Base-by-base conservation (phyloP, 2,888 invertebrate genomes). In the Teinopalpus imperialis region DNA sequence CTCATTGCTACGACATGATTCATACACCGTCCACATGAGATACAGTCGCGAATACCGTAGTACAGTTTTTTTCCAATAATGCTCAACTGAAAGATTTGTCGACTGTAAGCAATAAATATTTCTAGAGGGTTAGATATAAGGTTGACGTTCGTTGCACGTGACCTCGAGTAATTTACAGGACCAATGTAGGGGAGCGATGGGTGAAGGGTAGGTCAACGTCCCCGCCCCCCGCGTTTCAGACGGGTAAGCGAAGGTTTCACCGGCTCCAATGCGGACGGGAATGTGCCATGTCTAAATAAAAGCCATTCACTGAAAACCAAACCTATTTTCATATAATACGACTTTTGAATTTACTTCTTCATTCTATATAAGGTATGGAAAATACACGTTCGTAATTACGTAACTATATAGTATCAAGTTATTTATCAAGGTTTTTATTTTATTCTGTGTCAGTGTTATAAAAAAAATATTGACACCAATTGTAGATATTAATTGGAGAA, bases 161-260 rank as follows among this genome's bases (percentile, higher is more conserved):
- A 45, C 52, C 8, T n/a, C 9, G 23, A 23, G 43, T 43, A 30
- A 43, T 36, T 36, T 39, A 32, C 45, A 39, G 39, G 59, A 54
- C 59, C 50, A 62, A 56, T 48, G 63, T 56, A 65, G 66, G 64
- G 62, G 64, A 34, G 48, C 47, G 52, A 43, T 40, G 49, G 53
- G 39, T 58, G 72, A 69, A 69, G 74, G 74, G 78, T 61, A 81
- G 81, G 81, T 81, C 81, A 80, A 68, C 69, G 79, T 66, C 68
- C 76, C 71, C 59, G 49, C 63, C 54, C 53, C 59, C 56, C 57
- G 52, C 61, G 49, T 57, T 57, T 53, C 59, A 50, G 66, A 59
- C 49, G 55, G 52, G 42, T 29, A 16, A 35, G 45, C 24, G 44
- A 48, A 47, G 44, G 47, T 47, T 44, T 44, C 42, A 35, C 26